Base-by-base conservation (phyloP, 2,888 invertebrate species). In the Dryomyza anilis region DNA sequence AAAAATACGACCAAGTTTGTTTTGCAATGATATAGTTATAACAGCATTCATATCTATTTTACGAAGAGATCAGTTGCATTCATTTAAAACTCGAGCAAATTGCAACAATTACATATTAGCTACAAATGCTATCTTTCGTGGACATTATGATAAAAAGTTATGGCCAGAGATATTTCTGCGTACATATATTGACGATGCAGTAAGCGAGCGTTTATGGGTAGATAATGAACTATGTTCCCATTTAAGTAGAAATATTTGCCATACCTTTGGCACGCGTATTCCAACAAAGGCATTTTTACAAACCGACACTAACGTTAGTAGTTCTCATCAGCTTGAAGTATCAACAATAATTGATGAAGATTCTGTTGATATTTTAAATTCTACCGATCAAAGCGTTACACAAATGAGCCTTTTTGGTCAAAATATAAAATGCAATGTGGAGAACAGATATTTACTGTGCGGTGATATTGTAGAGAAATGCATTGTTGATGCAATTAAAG, bases 161-260 rank as follows among this genome's bases (percentile, higher is more conserved):
- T 98, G 97, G 98, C 96, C 97, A 0, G 95, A 96, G 78, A 86
- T 89, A 63, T 95, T 97, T 85, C 88, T 97, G 1, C 94, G 93
- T 90, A 88, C 94, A 0, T 98, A 95, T 81, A 90, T 97, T 66
- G 98, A 98, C 78, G 98, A 98, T 85, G 94, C 96, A 0, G 85
- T 96, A 1, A 95, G 94, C 48, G 98, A 98, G 77, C 86, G 97
- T 39, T 87, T 93, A 71, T 98, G 98, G 95, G 94, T 97, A 21
- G 98, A 98, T 79, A 90, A 93, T 73, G 89, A 93, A 0, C 93
- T 94, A 84, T 96, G 96, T 80, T 92, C 92, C 76, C 90, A 92
- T 23, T 92, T 97, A 79, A 94, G 95, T 0, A 94, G 95, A 73
- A 98, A 97, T 81, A 91, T 98, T 57, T 86, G 92, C 63, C 92